phyloP scores from a whole-genome alignment of 2,113 vertebrate genomes.

The Porphyrio hochstetteri region DNA sequence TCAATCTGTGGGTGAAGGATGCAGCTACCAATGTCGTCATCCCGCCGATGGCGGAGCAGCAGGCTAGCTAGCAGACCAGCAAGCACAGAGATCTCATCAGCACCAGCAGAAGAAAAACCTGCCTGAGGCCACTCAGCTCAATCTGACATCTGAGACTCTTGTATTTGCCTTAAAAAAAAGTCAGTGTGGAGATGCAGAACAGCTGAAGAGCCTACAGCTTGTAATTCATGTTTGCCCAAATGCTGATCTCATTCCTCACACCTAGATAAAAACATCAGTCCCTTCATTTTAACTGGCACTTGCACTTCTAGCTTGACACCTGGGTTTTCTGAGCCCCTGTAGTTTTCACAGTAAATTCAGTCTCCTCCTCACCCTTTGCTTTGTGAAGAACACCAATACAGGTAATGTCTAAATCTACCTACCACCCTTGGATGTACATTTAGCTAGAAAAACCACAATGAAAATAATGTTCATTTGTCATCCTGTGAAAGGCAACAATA shows the following conservation, averaged over 20 bases:
- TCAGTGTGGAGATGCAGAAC: neutral
- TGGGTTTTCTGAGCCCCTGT: neutral
- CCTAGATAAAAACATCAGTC: neutral
- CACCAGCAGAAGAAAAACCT: neutral
- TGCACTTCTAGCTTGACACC: no score
- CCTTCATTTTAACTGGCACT: neutral
- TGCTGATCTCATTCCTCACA: neutral
- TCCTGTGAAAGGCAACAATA: neutral
- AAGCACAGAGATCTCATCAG: neutral
- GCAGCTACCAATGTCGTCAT: neutral
- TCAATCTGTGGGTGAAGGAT: no score
- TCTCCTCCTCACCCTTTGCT: neutral
- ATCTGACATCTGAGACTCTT: neutral
- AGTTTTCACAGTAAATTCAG: neutral
- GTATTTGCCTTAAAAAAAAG: neutral
- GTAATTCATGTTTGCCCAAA: neutral
- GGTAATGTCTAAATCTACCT: neutral
- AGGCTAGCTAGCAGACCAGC: neutral
- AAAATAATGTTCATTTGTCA: neutral
- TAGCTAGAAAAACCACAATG: neutral
- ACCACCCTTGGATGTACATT: fast-evolving
- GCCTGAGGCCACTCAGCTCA: neutral
- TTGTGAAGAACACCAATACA: neutral
- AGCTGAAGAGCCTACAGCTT: neutral
- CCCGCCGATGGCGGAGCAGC: fast-evolving